A percentile compares a stretch with the other conserved stretches of the same genome.
phyloP scores from a whole-genome alignment of 2,113 vertebrate genomes.

The Melanerpes aurifrons region DNA sequence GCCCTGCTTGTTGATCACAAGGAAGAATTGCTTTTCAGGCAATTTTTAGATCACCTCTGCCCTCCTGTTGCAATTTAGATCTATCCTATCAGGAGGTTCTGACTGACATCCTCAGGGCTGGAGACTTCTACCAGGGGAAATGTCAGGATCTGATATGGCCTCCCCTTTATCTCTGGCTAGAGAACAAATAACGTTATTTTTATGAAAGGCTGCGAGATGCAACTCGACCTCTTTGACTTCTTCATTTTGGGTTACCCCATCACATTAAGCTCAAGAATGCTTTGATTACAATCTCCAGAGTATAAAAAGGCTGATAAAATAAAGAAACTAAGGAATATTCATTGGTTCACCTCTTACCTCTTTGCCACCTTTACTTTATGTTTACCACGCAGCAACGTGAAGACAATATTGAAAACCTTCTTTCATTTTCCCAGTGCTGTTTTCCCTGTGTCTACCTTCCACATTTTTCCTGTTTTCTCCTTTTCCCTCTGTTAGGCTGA shows the following conservation, averaged over 20 bases:
- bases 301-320: neutral
- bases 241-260: neutral
- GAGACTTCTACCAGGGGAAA: neutral
- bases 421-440: neutral
- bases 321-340: neutral
- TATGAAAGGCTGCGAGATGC: neutral
- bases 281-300: neutral
- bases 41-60: constrained; percentile 24
- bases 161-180: neutral
- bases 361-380: neutral
- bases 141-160: neutral
- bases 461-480: neutral
- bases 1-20: neutral
- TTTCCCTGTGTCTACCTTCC: neutral
- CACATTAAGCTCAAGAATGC: neutral
- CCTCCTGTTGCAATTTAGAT: neutral
- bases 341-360: neutral
- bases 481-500: neutral
- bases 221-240: neutral
- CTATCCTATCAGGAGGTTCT: neutral
- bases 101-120: neutral
- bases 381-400: neutral
- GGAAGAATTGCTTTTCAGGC: constrained; percentile 30
- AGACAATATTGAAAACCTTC: neutral
- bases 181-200: neutral